Evolutionary conservation across 1,140 invertebrate genomes (phyloP), one percentile per base, ranked within the genome.

Genomic region (Drosophila sturtevanti): DNA sequence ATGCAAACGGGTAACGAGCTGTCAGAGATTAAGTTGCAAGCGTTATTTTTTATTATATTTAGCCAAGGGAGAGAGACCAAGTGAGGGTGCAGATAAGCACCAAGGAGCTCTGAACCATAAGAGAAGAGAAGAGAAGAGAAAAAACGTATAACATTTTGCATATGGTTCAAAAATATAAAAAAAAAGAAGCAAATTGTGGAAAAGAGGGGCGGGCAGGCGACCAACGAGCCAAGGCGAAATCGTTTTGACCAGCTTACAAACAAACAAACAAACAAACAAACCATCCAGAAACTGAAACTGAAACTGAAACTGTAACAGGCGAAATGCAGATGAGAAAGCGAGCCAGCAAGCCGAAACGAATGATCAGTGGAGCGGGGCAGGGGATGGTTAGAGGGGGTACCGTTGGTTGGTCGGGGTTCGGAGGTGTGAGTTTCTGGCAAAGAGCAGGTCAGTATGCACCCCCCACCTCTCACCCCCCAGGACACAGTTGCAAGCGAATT

Each of bases 11-110:
- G 84, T 89, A 89, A 89, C 84, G 84, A 89, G 84, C 85, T 89
- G 84, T 89, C 84, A 89, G 84, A 89, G 84, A 89, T 89, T 89
- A 89, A 89, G 84, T 89, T 89, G 84, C 84, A 80, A 89, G 84
- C 84, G 84, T 89, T 89, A 89, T 87, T 89, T 89, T 89, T 89
- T 89, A 89, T 89, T 89, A 89, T 89, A 89, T 89, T 89, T 89
- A 79, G 75, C 73, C 67, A 69, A 68, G 58, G 51, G 37, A 9
- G 65, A 11, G 37, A 9, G 65, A 11, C 21, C 7, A 11, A 12
- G 21, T 14, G 63, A 48, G 72, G 51, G 52, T 14, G 51, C 68
- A 79, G 84, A 89, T 89, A 89, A 87, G 82, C 74, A 73, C 58
- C 72, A 76, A 74, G 54, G 21, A 55, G 71, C 63, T 6, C 63